Base-by-base conservation (phyloP, 2,113 vertebrate species). In the Tachuris rubrigastra region DNA sequence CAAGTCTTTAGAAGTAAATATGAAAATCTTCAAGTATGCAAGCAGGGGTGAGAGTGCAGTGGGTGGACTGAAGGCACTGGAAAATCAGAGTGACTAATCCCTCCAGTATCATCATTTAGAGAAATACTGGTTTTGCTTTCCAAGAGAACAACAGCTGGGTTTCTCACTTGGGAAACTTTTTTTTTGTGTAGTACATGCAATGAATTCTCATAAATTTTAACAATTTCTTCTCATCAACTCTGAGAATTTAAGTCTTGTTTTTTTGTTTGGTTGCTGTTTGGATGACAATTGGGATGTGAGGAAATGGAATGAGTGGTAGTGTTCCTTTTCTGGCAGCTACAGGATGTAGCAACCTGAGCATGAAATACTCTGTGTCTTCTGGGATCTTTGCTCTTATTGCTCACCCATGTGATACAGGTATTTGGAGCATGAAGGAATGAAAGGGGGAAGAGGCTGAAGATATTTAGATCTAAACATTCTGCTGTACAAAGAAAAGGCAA, bases 401-500 rank as follows among this genome's bases (percentile, higher is more conserved):
- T 95, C 60, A 78, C 47, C 91, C 52, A 3, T 74, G 91, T 89
- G 89, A 56, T 69, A 66, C 76, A 83, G 72, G 37, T 77, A 74
- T 92, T 81, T 91, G 87, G 77, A 96, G 89, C 95, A 95, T 77
- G 89, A 96, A 95, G 55, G 65, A 81, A 30, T 39, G 77, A 81
- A 87, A 56, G 3, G 0, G 8, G 25, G 49, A 16, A 71, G 72
- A 78, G 11, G 11, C 3, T 89, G 84, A 46, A 79, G 87, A 5
- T 68, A 49, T 44, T 85, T 76, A 53, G 77, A 56, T 65, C 41
- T 52, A 60, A 79, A 87, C 8, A 18, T 9, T 6, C 58, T 87
- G 30, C 81, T 85, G 52, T 17, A 74, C 44, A 58, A 66, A 72
- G 66, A 60, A 73, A 66, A 82, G 4, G 28, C 3, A 27, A 6